A percentile compares a stretch with the other conserved stretches of the same genome.
Evolutionary conservation across 2,888 invertebrate genomes (phyloP).

Genomic region (Ceratothoa steindachneri): DNA sequence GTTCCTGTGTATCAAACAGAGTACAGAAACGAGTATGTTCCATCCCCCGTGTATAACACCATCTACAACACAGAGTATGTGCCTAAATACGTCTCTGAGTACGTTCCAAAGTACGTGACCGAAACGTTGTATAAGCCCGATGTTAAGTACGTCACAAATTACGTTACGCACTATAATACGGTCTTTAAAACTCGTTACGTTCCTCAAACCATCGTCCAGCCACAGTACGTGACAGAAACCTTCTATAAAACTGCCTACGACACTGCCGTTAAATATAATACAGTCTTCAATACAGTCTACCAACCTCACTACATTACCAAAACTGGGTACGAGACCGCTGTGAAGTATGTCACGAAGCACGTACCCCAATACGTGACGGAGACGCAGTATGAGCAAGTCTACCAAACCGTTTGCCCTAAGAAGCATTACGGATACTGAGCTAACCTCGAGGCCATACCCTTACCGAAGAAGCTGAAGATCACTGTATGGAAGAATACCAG

Average conservation of each 20-base stretch:
- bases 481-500: too few species aligned
- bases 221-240: background rate
- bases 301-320: slow-evolving; percentile 30
- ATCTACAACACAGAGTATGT: slow-evolving; percentile 27
- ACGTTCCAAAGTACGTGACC: slow-evolving; percentile 31
- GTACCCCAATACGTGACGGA: slow-evolving; percentile 31
- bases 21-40: slow-evolving; percentile 24
- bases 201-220: slow-evolving; percentile 19
- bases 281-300: slow-evolving; percentile 30
- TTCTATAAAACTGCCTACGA: background rate
- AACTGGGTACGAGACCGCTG: slow-evolving; percentile 22
- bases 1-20: slow-evolving; percentile 26
- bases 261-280: slow-evolving; percentile 17
- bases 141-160: slow-evolving; percentile 26
- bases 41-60: slow-evolving; percentile 22
- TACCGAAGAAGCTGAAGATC: too few species aligned
- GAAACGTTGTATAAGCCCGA: slow-evolving; percentile 17
- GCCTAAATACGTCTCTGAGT: slow-evolving; percentile 23
- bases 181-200: slow-evolving; percentile 36
- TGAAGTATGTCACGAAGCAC: slow-evolving; percentile 28
- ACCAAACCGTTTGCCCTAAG: slow-evolving; percentile 29
- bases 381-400: slow-evolving; percentile 6
- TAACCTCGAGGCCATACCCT: too few species aligned
- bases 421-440: slow-evolving; percentile 19
- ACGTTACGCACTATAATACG: slow-evolving; percentile 30